Evolutionary conservation across 2,797 vertebrate genomes (phyloP), one percentile per base, ranked within the genome.

Genomic region (Cryptoprocta ferox): DNA sequence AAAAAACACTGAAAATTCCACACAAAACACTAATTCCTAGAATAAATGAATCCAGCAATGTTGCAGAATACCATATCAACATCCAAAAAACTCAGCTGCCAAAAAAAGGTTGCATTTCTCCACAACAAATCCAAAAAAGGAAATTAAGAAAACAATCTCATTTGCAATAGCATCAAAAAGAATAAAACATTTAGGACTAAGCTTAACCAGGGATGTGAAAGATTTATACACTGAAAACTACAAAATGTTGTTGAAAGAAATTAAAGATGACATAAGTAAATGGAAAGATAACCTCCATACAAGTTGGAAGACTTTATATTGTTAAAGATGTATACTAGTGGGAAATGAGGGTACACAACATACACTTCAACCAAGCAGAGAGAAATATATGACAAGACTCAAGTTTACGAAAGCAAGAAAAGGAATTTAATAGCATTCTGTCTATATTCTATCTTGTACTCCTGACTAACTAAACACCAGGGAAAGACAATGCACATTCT

Each of bases 391-490:
- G 30, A 26, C 21, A 94, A 91, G 16, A 26, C 76, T 42, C 28
- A 63, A 88, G 28, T 88, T 91, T 91, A 63, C 68, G 13, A 66
- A 89, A 87, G 45, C 4, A 84, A 92, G 76, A 85, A 92, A 89
- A 75, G 42, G 32, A 89, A 81, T 66, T 21, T 32, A 94, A 68
- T 7, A 92, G 37, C 56, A 61, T 53, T 32, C 24, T 96, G 12
- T 26, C 56, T 70, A 48, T 35, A 68, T 26, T 83, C 35, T 82
- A 24, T 37, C 21, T 88, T 88, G 21, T 83, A 56, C 14, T 56
- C 63, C 71, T 66, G 45, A 21, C 65, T 92, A 89, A 83, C n/a
- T 94, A 92, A 79, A 32, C 30, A 42, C 61, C 26, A 88, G 71
- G n/a, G 16, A 91, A 94, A 94, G 21, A 70, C 28, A 76, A 53